Evolutionary conservation across 2,888 invertebrate species (phyloP).

Genomic region (Hirtodrosophila duncani): DNA sequence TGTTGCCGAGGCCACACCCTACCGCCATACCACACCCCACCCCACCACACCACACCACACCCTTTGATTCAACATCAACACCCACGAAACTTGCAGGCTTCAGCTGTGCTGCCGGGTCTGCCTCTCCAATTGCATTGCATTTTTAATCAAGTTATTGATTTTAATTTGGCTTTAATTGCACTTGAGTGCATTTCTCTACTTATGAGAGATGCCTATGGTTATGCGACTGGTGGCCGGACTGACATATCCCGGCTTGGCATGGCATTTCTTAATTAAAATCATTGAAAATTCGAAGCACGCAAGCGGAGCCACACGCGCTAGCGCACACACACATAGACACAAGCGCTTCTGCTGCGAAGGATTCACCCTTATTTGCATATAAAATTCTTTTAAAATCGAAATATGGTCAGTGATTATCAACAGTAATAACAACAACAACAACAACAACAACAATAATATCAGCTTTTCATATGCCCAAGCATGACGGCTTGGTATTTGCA

Average conservation of each 20-base stretch:
- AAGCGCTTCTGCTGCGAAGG: conserved; percentile 9
- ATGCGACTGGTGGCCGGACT: neutral
- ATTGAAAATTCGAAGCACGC: conserved; percentile 29
- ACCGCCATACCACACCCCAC: neutral
- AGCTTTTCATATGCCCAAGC: too few relatives aligned
- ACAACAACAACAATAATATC: too few relatives aligned
- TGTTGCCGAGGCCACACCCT: conserved; percentile 27
- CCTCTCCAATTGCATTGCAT: conserved; percentile 25
- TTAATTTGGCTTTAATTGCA: conserved; percentile 67
- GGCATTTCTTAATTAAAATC: conserved; percentile 64
- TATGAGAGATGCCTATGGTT: conserved; percentile 8
- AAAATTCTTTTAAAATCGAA: conserved; percentile 33
- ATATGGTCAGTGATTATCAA: conserved; percentile 39
- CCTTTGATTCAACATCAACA: neutral
- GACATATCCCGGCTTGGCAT: conserved; percentile 28
- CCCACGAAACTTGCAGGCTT: neutral
- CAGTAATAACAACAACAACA: too few relatives aligned
- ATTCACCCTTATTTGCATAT: conserved; percentile 26
- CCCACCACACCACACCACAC: neutral
- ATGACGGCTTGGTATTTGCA: too few relatives aligned
- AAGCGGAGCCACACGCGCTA: neutral
- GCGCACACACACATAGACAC: neutral
- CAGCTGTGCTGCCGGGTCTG: conserved; percentile 1
- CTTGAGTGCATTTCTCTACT: conserved; percentile 56
- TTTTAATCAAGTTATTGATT: conserved; percentile 64